These are phyloP conservation scores for Pterocles burchelli DNA, from an alignment of 2,113 vertebrate species.

Conservation along the genomic window DNA sequence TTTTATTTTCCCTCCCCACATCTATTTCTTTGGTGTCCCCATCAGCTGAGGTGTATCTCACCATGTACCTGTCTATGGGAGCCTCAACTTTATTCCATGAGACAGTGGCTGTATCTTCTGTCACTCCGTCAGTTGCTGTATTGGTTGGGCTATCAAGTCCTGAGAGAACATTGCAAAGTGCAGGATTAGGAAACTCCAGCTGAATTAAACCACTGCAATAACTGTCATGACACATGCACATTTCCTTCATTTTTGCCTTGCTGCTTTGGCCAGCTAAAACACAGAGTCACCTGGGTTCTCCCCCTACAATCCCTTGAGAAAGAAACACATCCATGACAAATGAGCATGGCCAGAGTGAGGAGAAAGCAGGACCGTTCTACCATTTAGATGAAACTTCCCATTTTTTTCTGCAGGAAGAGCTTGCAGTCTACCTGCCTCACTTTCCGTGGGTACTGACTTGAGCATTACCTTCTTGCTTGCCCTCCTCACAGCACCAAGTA, in stretches of 20 bases:
- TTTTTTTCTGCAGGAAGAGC: not conserved
- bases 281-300: not conserved
- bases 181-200: not conserved
- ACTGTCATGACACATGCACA: rapidly evolving
- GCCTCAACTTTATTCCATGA: constrained; percentile 79
- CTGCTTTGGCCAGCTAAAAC: not conserved
- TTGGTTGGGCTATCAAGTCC: constrained; percentile 73
- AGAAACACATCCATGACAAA: not conserved
- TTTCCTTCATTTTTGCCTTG: not conserved
- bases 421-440: not conserved
- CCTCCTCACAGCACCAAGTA: not conserved
- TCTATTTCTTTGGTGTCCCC: constrained; percentile 73
- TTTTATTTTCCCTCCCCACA: constrained; percentile 67
- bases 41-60: constrained; percentile 77
- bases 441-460: not conserved
- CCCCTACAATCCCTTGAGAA: not conserved
- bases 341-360: not conserved
- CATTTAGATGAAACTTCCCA: not conserved
- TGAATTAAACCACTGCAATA: not conserved
- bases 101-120: constrained; percentile 76
- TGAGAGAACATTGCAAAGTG: not conserved
- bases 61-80: constrained; percentile 78
- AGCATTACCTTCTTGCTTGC: not conserved
- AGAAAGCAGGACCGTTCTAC: not conserved
- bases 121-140: constrained; percentile 70